Percentiles rank a stretch among this genome's conserved stretches.
Evolutionary conservation across 2,888 invertebrate species (phyloP).

Genomic region (Macrophya alboannulata): DNA sequence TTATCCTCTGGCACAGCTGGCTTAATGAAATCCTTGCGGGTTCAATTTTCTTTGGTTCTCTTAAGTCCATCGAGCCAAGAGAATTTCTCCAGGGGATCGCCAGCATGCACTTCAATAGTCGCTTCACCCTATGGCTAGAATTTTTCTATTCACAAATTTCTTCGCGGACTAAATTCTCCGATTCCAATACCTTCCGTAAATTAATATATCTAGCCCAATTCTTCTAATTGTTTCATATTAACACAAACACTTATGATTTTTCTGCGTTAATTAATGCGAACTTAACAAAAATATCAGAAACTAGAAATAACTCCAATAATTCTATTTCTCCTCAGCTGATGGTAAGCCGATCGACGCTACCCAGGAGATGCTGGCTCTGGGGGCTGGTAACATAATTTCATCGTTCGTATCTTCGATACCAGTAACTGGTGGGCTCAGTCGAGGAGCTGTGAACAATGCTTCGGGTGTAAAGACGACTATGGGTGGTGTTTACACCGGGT

Average conservation of each 20-base stretch:
- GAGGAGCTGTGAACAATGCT: slow-evolving; percentile 87
- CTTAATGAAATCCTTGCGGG: slow-evolving; percentile 10
- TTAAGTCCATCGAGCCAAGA: not conserved
- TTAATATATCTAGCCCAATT: not conserved
- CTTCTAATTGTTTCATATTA: not conserved
- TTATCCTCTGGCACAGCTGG: slow-evolving; percentile 1
- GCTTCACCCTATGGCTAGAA: not conserved
- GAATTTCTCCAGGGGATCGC: not conserved
- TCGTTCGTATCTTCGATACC: slow-evolving; percentile 88
- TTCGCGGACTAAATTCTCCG: not conserved
- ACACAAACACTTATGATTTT: not conserved
- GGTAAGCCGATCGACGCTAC: slow-evolving; percentile 85
- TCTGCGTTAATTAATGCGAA: not conserved
- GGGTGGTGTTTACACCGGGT: slow-evolving; percentile 85
- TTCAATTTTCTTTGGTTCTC: not conserved
- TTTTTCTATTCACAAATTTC: not conserved
- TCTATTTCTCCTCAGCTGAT: slow-evolving; percentile 78
- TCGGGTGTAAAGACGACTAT: slow-evolving; percentile 87
- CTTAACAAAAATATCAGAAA: not conserved
- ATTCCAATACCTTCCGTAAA: not conserved
- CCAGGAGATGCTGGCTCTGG: slow-evolving; percentile 87
- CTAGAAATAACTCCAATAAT: not conserved
- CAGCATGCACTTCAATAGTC: not conserved
- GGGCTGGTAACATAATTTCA: slow-evolving; percentile 85
- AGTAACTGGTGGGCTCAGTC: slow-evolving; percentile 84